Percentiles rank a stretch among this genome's conserved stretches.
Evolutionary conservation across 2,113 vertebrate species (phyloP).

Genomic region (Neogobius melanostomus): DNA sequence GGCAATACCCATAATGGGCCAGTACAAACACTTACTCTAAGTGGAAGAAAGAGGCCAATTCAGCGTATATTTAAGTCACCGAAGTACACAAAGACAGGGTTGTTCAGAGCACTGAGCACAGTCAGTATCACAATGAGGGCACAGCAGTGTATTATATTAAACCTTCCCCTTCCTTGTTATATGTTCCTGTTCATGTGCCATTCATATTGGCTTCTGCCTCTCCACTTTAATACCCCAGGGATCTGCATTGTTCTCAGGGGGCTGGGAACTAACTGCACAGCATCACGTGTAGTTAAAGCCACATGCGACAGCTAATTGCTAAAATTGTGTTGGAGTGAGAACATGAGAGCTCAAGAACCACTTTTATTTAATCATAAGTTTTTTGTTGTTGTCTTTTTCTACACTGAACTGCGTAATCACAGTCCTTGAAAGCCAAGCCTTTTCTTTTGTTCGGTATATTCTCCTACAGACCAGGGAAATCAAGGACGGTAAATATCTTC

Average conservation of each 20-base stretch:
- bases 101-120: constrained; percentile 30
- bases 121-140: constrained; percentile 35
- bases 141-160: constrained; percentile 43
- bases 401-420: constrained; percentile 28
- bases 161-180: constrained; percentile 25
- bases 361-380: constrained; percentile 28
- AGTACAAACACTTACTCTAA: not conserved
- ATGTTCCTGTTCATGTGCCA: constrained; percentile 34
- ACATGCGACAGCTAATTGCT: constrained; percentile 57
- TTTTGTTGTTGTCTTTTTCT: constrained; percentile 9
- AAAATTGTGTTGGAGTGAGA: constrained; percentile 18
- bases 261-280: constrained; percentile 45
- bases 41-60: constrained; percentile 18
- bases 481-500: constrained; percentile 22
- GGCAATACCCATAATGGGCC: too few species aligned
- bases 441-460: constrained; percentile 24
- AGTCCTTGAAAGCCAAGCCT: constrained; percentile 17
- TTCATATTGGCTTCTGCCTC: constrained; percentile 31
- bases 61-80: constrained; percentile 31
- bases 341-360: not conserved
- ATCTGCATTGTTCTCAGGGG: constrained; percentile 45
- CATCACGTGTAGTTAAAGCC: constrained; percentile 47
- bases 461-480: constrained; percentile 20
- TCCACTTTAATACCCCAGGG: constrained; percentile 39
- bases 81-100: constrained; percentile 16